Evolutionary conservation across 37 sponge, comb jelly and placozoan genomes (phyloP).

Genomic region (Theonella swinhoei): DNA sequence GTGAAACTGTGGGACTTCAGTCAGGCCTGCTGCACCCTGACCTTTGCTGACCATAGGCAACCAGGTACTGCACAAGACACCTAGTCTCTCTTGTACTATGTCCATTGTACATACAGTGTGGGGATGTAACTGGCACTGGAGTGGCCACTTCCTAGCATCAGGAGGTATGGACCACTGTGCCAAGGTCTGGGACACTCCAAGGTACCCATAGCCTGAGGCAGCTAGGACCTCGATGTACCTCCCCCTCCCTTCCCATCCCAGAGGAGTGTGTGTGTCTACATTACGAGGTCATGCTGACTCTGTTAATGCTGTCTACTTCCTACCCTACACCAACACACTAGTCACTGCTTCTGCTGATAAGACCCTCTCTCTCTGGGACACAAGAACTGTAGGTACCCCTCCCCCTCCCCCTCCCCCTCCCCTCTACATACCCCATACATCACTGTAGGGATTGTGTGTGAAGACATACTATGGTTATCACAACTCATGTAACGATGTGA

Average conservation of each 20-base stretch:
- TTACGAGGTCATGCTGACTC: conserved; percentile 94
- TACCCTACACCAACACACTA: conserved; percentile 80
- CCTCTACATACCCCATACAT: no score
- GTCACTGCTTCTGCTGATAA: conserved; percentile 90
- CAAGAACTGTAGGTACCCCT: conserved; percentile 65
- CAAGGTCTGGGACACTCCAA: conserved; percentile 87
- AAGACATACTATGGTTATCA: conserved; percentile 89
- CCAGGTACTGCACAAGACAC: conserved; percentile 42
- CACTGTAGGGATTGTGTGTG: conserved; percentile 82
- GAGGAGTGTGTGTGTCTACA: conserved; percentile 67
- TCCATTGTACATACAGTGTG: conserved; percentile 90
- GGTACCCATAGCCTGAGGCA: no score
- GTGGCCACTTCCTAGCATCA: conserved; percentile 77
- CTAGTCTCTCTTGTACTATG: background rate
- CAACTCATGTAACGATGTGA: conserved; percentile 82
- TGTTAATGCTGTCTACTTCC: conserved; percentile 83
- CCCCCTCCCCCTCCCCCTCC: background rate
- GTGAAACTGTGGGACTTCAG: conserved; percentile 92
- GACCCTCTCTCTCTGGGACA: conserved; percentile 96
- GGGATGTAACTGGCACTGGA: conserved; percentile 85
- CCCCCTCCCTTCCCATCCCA: no score
- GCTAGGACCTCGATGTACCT: no score
- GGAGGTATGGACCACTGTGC: conserved; percentile 85
- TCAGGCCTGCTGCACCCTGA: conserved; percentile 52
- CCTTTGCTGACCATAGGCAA: conserved; percentile 87